phyloP scores from a whole-genome alignment of 2,888 invertebrate species.

The Mythimna ferrago region DNA sequence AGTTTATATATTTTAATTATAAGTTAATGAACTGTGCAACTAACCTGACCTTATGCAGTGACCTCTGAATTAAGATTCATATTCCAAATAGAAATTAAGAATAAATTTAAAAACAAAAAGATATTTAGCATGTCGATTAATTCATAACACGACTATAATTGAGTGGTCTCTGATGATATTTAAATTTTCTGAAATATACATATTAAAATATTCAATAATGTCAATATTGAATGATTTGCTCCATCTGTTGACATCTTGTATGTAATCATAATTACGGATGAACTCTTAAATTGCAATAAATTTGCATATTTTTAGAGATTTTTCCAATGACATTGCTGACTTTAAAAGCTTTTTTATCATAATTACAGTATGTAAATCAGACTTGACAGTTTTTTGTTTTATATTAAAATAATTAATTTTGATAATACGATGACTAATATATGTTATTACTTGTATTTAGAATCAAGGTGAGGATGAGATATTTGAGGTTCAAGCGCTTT shows the following conservation, averaged over 20 bases:
- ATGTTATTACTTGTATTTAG: not conserved
- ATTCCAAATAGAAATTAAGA: conserved; percentile 12
- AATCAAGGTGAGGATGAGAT: not conserved
- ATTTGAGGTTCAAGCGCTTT: not conserved
- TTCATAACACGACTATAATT: conserved; percentile 32
- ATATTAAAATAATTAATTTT: conserved; percentile 4
- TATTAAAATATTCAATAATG: conserved; percentile 6
- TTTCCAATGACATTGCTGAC: conserved; percentile 8
- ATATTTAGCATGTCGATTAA: conserved; percentile 43
- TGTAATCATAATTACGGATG: conserved; percentile 12
- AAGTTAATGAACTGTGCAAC: conserved; percentile 46
- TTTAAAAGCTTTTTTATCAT: not conserved
- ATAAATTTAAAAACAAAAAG: conserved; percentile 24
- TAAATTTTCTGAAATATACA: not conserved
- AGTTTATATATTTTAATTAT: conserved; percentile 20
- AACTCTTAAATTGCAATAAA: conserved; percentile 21
- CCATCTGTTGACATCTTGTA: conserved; percentile 24
- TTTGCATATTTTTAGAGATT: conserved; percentile 18
- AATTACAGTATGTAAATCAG: not conserved
- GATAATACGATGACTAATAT: not conserved
- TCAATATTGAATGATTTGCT: conserved; percentile 14
- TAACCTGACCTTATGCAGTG: conserved; percentile 29
- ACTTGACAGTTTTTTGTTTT: conserved; percentile 8
- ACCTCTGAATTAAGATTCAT: conserved; percentile 38
- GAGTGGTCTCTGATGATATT: conserved; percentile 22